These are phyloP conservation scores for Choloepus didactylus DNA, from an alignment of 2,797 vertebrate species.

Conservation along the genomic window DNA sequence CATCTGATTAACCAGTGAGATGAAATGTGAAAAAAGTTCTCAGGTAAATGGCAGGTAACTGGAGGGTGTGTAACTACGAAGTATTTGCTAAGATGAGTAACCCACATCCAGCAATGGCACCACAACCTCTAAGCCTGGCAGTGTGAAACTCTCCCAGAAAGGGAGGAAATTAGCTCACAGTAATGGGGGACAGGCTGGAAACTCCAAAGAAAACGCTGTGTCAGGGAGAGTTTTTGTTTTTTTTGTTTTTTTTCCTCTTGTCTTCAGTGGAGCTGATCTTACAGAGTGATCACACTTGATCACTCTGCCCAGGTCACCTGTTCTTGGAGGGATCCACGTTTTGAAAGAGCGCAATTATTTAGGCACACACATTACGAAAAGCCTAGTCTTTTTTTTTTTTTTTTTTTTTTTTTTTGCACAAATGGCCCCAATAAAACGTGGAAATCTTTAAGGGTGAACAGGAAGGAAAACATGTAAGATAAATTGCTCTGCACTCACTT, in stretches of 20 bases:
- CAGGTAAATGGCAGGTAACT: conserved; percentile 50
- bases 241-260: not conserved
- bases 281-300: not conserved
- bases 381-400: not conserved
- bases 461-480: not conserved
- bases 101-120: not conserved
- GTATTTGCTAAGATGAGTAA: not conserved
- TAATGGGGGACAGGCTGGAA: not conserved
- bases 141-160: not conserved
- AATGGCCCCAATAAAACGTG: not conserved
- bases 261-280: not conserved
- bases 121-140: not conserved
- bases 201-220: not conserved
- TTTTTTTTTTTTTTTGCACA: not conserved
- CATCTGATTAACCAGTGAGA: conserved; percentile 16
- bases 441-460: not conserved
- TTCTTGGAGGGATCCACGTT: not conserved
- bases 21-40: conserved; percentile 15
- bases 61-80: not conserved
- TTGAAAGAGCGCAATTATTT: not conserved
- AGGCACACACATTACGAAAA: not conserved
- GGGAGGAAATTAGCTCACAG: not conserved
- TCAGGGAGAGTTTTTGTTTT: not conserved
- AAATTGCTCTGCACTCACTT: not conserved
- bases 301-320: not conserved